phyloP scores from a whole-genome alignment of 1,140 invertebrate species.

The Drosophila pachea region DNA sequence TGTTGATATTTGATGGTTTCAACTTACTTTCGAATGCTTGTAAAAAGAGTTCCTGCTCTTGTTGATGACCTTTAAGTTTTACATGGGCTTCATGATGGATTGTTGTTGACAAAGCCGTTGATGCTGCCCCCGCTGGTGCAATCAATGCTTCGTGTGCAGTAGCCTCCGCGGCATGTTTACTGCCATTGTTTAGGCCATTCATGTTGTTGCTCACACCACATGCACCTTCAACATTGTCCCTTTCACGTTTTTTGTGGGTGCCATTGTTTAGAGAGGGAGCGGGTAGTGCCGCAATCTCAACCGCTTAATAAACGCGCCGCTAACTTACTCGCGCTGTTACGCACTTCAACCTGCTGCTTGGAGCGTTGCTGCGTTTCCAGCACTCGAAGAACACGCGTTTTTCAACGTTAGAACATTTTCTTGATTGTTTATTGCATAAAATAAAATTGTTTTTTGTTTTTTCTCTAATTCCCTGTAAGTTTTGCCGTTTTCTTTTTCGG shows the following conservation, averaged over 20 bases:
- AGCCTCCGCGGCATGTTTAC: conserved; percentile 27
- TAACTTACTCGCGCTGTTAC: conserved; percentile 23
- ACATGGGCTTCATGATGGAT: conserved; percentile 30
- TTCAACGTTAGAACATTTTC: conserved; percentile 46
- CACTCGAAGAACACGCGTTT: conserved; percentile 10
- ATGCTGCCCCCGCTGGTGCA: conserved; percentile 30
- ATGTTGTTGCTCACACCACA: conserved; percentile 33
- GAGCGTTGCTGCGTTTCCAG: conserved; percentile 36
- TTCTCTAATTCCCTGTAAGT: background rate
- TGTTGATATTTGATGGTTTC: too few relatives aligned
- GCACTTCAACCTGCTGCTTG: conserved; percentile 28
- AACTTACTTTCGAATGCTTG: conserved; percentile 97
- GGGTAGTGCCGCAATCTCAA: conserved; percentile 16
- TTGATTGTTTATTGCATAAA: background rate
- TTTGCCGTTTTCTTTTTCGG: conserved; percentile 66
- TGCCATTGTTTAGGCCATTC: conserved; percentile 47
- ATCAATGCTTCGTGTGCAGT: conserved; percentile 39
- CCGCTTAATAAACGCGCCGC: conserved; percentile 55
- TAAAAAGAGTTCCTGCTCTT: conserved; percentile 95
- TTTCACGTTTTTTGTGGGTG: conserved; percentile 76
- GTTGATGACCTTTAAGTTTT: conserved; percentile 88
- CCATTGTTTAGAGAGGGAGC: conserved; percentile 51
- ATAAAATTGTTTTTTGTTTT: too few relatives aligned
- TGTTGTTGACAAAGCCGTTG: conserved; percentile 21
- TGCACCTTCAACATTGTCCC: conserved; percentile 56